Conservation (phyloP, 2,113 vertebrate species). For the Phylloscopus whistleri region DNA sequence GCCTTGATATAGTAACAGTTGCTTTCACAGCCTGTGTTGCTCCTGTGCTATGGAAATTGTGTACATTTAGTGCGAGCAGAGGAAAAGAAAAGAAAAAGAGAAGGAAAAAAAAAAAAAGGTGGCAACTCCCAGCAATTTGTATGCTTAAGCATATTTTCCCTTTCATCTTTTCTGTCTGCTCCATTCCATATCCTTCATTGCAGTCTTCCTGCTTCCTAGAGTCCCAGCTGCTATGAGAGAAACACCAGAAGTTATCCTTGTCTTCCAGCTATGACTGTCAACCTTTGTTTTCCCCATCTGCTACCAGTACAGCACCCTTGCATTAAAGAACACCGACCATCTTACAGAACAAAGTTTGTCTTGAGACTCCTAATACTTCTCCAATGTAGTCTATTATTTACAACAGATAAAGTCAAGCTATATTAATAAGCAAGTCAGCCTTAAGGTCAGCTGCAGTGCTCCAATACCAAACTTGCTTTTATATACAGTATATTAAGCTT, state of each 20-base stretch:
- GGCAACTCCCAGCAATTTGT: background rate
- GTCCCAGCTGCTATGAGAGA: background rate
- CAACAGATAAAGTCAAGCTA: background rate
- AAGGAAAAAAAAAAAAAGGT: background rate
- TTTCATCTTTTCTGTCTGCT: background rate
- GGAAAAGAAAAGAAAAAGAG: background rate
- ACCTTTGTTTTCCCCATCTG: background rate
- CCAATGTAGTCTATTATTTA: background rate
- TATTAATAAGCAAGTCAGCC: background rate
- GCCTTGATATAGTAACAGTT: background rate
- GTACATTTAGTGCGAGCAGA: background rate
- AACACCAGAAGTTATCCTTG: background rate
- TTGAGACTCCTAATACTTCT: background rate
- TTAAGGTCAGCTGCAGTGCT: background rate
- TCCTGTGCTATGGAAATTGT: background rate
- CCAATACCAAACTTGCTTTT: background rate
- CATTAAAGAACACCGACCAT: rapidly evolving
- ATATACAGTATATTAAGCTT: background rate
- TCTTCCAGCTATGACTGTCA: background rate
- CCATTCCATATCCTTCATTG: background rate
- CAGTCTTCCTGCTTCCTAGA: background rate
- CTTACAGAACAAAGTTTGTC: background rate
- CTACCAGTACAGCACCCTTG: background rate
- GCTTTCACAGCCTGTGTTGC: background rate
- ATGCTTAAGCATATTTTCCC: background rate